phyloP scores from a whole-genome alignment of 2,797 vertebrate genomes.

The Coilia nasus region DNA sequence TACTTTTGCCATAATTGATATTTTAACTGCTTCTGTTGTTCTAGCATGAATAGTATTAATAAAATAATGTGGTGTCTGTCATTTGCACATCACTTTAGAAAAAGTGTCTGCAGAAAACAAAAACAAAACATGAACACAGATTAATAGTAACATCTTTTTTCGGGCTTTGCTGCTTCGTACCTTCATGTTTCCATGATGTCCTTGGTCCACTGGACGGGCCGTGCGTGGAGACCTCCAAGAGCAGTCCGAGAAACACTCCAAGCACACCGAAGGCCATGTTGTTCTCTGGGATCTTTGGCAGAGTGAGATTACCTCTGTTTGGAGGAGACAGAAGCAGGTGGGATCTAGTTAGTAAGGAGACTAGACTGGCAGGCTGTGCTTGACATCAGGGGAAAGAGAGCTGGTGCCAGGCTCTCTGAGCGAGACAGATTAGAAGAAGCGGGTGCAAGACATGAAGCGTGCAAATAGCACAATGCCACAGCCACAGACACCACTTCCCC shows the following conservation, averaged over 20 bases:
- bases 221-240: slow-evolving; percentile 80
- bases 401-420: background rate
- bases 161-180: slow-evolving; percentile 66
- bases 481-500: background rate
- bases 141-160: background rate
- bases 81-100: too few relatives aligned
- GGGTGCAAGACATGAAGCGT: background rate
- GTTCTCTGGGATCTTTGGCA: slow-evolving; percentile 68
- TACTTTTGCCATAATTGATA: too few relatives aligned
- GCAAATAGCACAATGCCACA: background rate
- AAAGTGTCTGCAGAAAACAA: too few relatives aligned
- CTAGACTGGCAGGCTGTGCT: background rate
- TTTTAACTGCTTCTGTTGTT: too few relatives aligned
- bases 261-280: slow-evolving; percentile 77
- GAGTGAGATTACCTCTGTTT: slow-evolving; percentile 80
- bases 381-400: background rate
- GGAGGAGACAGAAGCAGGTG: background rate
- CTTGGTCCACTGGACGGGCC: slow-evolving; percentile 84
- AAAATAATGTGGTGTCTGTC: too few relatives aligned
- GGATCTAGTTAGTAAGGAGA: background rate
- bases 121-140: too few relatives aligned
- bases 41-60: too few relatives aligned
- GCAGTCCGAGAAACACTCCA: slow-evolving; percentile 76
- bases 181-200: slow-evolving; percentile 89
- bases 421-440: background rate